phyloP scores from a whole-genome alignment of 2,888 invertebrate species.

The Anthrax anthrax region DNA sequence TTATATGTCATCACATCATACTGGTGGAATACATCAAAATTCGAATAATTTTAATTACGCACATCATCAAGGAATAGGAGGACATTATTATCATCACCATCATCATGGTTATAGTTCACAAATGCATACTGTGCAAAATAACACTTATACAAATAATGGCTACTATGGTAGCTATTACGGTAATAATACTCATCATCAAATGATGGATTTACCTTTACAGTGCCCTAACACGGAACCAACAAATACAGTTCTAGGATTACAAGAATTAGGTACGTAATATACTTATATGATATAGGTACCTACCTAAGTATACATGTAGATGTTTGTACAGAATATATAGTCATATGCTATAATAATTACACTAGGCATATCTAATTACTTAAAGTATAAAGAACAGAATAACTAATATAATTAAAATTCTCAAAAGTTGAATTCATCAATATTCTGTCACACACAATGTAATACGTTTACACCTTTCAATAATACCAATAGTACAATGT shows the following conservation, averaged over 20 bases:
- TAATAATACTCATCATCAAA: conserved; percentile 30
- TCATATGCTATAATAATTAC: too few species aligned
- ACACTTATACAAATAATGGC: conserved; percentile 21
- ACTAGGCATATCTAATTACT: too few species aligned
- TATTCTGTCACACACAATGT: too few species aligned
- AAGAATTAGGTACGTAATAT: conserved; percentile 29
- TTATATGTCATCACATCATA: conserved; percentile 45
- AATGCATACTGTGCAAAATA: conserved; percentile 18
- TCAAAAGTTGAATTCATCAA: too few species aligned
- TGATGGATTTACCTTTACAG: conserved; percentile 34
- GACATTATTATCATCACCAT: conserved; percentile 26
- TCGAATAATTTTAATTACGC: conserved; percentile 36
- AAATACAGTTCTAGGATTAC: conserved; percentile 33
- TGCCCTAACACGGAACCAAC: conserved; percentile 32
- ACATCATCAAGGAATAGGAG: conserved; percentile 41
- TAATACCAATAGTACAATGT: too few species aligned
- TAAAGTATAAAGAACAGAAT: too few species aligned
- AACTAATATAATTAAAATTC: too few species aligned
- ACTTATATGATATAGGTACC: too few species aligned
- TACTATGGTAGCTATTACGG: conserved; percentile 30
- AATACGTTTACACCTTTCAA: too few species aligned
- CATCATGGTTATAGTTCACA: conserved; percentile 25
- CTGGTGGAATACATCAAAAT: conserved; percentile 43
- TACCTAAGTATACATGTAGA: too few species aligned
- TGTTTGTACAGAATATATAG: too few species aligned